Base-by-base conservation (phyloP, 2,888 invertebrate species). In the Calliphora vomitoria region DNA sequence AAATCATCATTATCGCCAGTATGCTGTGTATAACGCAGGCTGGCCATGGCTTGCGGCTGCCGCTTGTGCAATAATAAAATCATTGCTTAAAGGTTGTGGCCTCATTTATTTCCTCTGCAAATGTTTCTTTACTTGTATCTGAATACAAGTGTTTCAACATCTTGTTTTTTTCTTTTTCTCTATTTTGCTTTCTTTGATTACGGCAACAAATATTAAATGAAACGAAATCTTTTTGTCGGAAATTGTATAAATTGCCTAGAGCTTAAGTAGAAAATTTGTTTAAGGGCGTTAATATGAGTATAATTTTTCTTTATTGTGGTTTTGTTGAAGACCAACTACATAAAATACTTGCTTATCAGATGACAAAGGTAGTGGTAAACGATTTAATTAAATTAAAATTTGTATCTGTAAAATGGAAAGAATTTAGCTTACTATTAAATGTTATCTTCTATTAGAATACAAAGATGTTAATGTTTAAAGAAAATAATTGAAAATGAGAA, bases 31-130 rank as follows among this genome's bases (percentile, higher is more conserved):
- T 4, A 69, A 75, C 35, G 13, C 60, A 50, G 38, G 6, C 55
- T 50, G 47, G 44, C 35, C 44, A 44, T 13, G 44, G 4, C 41
- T 50, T 50, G 47, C 58, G 50, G 50, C 53, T 15, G 50, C 38
- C n/a, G 11, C 18, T 80, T 64, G 11, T 44, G 4, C n/a, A 20
- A 41, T 13, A 50, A 47, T 15, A 71, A 69, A 74, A 69, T 69
- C 60, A 55, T 78, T 53, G 62, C 78, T 53, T 69, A 62, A 64
- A 75, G 74, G 64, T 80, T 83, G 75, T 81, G 83, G 66, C 83
- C 83, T 83, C 60, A 66, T 83, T 86, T 86, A 71, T 76, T 76
- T 69, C 11, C 68, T 68, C 31, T 15, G 55, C 35, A 64, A 82
- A 47, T 74, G 58, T 53, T 74, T 72, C 50, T 60, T 31, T 53